phyloP scores from a whole-genome alignment of 2,113 vertebrate genomes.

The Synodontis membranacea region DNA sequence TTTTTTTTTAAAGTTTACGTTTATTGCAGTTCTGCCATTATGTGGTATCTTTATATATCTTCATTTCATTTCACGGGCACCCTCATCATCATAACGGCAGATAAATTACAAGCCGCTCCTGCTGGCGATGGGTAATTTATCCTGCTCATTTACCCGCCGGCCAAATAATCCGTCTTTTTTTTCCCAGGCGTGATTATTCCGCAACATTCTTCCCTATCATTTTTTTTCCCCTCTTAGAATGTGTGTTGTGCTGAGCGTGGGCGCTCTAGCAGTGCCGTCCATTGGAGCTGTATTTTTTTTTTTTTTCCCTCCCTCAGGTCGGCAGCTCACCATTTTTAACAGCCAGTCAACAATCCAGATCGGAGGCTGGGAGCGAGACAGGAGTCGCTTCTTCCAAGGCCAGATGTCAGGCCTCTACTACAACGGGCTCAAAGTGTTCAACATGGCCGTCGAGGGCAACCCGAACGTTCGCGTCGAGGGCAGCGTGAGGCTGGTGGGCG shows the following conservation, averaged over 20 bases:
- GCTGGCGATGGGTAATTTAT: conserved; percentile 92
- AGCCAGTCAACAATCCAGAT: conserved; percentile 99
- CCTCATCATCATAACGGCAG: conserved; percentile 86
- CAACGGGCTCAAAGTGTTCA: conserved; percentile 99
- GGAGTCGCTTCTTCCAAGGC: conserved; percentile 94
- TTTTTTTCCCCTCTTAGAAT: conserved; percentile 67
- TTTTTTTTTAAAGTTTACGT: conserved; percentile 52
- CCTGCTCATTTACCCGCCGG: conserved; percentile 90
- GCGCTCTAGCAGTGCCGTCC: conserved; percentile 1
- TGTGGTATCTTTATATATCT: conserved; percentile 41
- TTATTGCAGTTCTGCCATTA: conserved; percentile 38
- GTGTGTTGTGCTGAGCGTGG: conserved; percentile 49
- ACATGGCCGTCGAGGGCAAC: conserved; percentile 97
- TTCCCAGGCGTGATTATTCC: conserved; percentile 70
- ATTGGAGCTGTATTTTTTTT: conserved; percentile 82
- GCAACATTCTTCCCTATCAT: conserved; percentile 53
- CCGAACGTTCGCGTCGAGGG: conserved; percentile 94
- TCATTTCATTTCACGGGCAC: conserved; percentile 80
- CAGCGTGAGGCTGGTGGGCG: conserved; percentile 96
- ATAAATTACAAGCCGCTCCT: conserved; percentile 88
- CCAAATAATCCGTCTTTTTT: conserved; percentile 85
- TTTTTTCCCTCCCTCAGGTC: conserved; percentile 87
- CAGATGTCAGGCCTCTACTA: conserved; percentile 99
- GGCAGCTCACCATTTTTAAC: conserved; percentile 99
- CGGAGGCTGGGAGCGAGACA: conserved; percentile 94